Conservation (phyloP, 2,888 invertebrate genomes). For the Eulithis testata region DNA sequence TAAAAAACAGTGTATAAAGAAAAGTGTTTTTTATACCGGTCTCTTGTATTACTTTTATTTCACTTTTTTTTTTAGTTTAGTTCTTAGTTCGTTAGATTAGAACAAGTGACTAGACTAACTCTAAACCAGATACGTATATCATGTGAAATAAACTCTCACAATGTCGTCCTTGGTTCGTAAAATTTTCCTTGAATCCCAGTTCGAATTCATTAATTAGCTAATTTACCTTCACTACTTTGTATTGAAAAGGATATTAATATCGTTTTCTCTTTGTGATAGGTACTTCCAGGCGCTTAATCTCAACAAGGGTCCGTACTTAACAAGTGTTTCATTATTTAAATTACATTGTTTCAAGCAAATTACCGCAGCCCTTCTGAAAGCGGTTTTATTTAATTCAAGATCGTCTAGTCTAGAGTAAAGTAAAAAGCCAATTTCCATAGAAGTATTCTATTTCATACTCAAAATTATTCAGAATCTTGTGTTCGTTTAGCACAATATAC, state of each 20-base stretch:
- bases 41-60: neutral
- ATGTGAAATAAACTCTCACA: too few relatives aligned
- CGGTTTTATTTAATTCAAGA: conserved; percentile 24
- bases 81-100: neutral
- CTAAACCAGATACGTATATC: neutral
- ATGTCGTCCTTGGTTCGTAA: too few relatives aligned
- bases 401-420: conserved; percentile 23
- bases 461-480: too few relatives aligned
- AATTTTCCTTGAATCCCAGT: neutral
- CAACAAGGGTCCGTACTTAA: conserved; percentile 29
- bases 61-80: too few relatives aligned
- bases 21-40: too few relatives aligned
- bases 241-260: conserved; percentile 22
- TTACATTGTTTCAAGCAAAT: conserved; percentile 29
- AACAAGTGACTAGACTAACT: neutral
- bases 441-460: conserved; percentile 8
- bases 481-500: too few relatives aligned
- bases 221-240: conserved; percentile 16
- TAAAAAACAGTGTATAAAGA: too few relatives aligned
- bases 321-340: conserved; percentile 33
- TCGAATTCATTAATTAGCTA: conserved; percentile 8
- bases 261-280: conserved; percentile 19
- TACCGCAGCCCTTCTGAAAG: conserved; percentile 24
- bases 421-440: conserved; percentile 34
- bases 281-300: conserved; percentile 23